Evolutionary conservation across 2,113 vertebrate species (phyloP), one percentile per base, ranked within the genome.

Genomic region (Acanthochromis polyacanthus): DNA sequence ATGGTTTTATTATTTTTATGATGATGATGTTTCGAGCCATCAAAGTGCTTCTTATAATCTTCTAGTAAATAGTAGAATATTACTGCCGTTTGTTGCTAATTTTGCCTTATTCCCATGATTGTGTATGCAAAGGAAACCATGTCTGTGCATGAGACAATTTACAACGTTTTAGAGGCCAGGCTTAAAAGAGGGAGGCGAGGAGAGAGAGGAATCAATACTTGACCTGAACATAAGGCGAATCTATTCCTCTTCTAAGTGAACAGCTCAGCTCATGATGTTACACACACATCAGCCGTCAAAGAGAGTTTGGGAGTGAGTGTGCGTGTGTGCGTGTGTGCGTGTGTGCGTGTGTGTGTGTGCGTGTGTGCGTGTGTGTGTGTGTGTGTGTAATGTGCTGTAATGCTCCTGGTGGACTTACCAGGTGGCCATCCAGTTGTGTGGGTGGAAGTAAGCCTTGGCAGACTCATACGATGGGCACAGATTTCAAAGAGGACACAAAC

Each of bases 401-500:
- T 64, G 75, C 51, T 74, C 55, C 56, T 65, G 71, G 59, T 36
- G 52, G 70, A 73, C 59, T 69, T 71, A 72, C 52, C 88, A 88
- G 83, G 73, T 88, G 89, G 84, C 51, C 40, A 30, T 86, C 88
- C 89, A 89, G 84, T 82, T 91, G 86, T 83, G 83, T 87, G 81
- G 86, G 87, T 81, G 79, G 86, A 73, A 64, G 58, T 45, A 28
- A 69, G 73, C 59, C 80, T 83, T 85, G 78, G 83, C 85, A 90
- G 69, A 76, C 80, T 32, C 69, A 74, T 36, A 63, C 4, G 58
- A 75, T 77, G 75, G 75, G 70, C 65, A 53, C 56, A 28, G 56
- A 25, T 83, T 88, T 88, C 82, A 88, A 87, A 88, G 80, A 55
- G 59, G 65, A 80, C 55, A 20, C 68, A 55, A 32, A 71, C 72